Evolutionary conservation across 2,113 vertebrate species (phyloP), one percentile per base, ranked within the genome.

Genomic region (Thymallus thymallus): DNA sequence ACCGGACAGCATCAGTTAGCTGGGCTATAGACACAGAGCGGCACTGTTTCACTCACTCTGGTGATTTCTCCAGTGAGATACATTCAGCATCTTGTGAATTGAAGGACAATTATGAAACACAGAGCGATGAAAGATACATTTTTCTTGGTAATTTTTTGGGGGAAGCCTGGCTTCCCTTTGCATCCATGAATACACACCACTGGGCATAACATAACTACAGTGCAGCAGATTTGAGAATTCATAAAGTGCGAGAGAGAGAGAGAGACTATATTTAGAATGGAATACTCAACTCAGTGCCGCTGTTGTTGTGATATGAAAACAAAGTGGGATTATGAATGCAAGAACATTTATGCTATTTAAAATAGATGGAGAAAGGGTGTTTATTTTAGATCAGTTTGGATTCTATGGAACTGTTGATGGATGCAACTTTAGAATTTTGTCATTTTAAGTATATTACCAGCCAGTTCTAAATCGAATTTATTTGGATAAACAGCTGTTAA

Each of bases 221-320:
- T 10, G 35, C 9, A 41, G 9, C 9, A 10, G 35, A 41, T 41
- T 10, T 41, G 75, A 75, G 76, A 23, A 73, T 69, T 76, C 58
- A 63, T 35, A 24, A 73, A 16, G 60, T 68, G 68, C 65, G 60
- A 74, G 22, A 62, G 23, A 72, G 56, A 63, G 48, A 22, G 45
- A 24, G 68, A 23, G 22, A 69, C 83, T 77, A 77, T 72, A 85
- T 87, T 74, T 80, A 69, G 81, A 73, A 72, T 35, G 64, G 78
- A 80, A 78, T 73, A 12, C 69, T 68, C 51, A 72, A 62, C 75
- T 7, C 46, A 45, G 51, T 55, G 4, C 46, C n/a, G 26, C 61
- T 58, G 30, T 70, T 68, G 18, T 5, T n/a, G 70, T 79, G 26
- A 51, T 72, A 46, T 64, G 55, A 71, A 69, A 76, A 73, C 68